phyloP scores from a whole-genome alignment of 1,140 invertebrate species.

The Aporrectodea caliginosa region DNA sequence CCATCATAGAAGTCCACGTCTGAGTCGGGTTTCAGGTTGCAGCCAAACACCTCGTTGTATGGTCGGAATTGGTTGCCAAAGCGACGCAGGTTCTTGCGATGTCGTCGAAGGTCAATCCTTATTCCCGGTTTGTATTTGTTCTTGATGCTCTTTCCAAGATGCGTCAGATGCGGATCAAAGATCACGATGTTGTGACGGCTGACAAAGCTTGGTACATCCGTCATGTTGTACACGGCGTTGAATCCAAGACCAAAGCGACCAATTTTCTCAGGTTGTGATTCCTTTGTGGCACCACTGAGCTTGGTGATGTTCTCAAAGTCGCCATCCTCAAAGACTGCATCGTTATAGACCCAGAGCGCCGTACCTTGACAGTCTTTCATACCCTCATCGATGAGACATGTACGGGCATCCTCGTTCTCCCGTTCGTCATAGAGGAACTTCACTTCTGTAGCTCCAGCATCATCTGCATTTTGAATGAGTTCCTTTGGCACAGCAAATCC shows the following conservation, averaged over 20 bases:
- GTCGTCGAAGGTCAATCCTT: constrained; percentile 40
- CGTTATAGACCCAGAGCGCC: constrained; percentile 42
- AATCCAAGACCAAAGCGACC: constrained; percentile 52
- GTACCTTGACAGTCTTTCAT: constrained; percentile 42
- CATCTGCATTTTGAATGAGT: constrained; percentile 37
- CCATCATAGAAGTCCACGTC: constrained; percentile 36
- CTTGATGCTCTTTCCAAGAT: constrained; percentile 39
- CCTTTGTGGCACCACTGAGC: constrained; percentile 46
- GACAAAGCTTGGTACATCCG: constrained; percentile 51
- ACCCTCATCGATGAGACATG: constrained; percentile 40
- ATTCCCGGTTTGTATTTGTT: constrained; percentile 41
- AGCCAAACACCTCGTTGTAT: constrained; percentile 45
- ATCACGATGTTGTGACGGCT: constrained; percentile 45
- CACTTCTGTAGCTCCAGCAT: constrained; percentile 56
- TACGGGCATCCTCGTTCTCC: constrained; percentile 36
- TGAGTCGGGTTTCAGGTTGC: constrained; percentile 34
- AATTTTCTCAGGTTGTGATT: constrained; percentile 41
- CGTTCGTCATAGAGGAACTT: constrained; percentile 52
- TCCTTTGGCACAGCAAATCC: constrained; percentile 34
- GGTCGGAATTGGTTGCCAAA: constrained; percentile 44
- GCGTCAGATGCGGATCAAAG: constrained; percentile 49
- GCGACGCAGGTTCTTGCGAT: constrained; percentile 35
- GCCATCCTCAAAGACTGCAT: constrained; percentile 39
- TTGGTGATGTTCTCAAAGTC: constrained; percentile 44
- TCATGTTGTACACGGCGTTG: constrained; percentile 51